Conservation (phyloP, 35 echinoderm and acorn worm species). For the Stichopus chloronotus region DNA sequence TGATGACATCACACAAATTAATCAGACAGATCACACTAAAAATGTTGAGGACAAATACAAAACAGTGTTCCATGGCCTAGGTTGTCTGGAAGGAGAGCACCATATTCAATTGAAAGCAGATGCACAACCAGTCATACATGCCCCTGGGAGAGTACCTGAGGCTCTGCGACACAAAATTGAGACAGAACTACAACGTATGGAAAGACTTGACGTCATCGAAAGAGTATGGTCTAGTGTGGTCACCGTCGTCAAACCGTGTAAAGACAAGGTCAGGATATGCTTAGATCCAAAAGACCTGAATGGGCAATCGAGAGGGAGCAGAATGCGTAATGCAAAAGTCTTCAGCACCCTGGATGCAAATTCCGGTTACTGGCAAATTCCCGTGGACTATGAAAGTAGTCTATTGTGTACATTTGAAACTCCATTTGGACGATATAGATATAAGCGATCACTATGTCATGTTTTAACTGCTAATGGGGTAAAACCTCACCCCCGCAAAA, state of each 20-base stretch:
- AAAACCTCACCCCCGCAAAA: background rate
- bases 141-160: background rate
- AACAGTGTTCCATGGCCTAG: background rate
- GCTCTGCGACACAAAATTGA: slow-evolving; percentile 7
- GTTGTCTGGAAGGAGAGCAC: background rate
- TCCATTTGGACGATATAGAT: slow-evolving; percentile 62
- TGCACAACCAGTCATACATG: background rate
- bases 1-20: background rate
- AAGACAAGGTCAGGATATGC: slow-evolving; percentile 57
- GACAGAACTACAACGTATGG: slow-evolving; percentile 64
- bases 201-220: slow-evolving; percentile 26
- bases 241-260: background rate
- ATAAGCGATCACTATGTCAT: slow-evolving; percentile 39
- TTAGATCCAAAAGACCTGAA: slow-evolving; percentile 70
- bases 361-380: slow-evolving; percentile 75
- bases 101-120: background rate
- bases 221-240: slow-evolving; percentile 34
- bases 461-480: too few species aligned
- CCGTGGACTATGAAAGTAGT: slow-evolving; percentile 63
- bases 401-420: slow-evolving; percentile 60
- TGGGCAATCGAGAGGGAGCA: slow-evolving; percentile 44
- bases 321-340: slow-evolving; percentile 46
- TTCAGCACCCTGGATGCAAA: slow-evolving; percentile 65
- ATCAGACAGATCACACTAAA: background rate
- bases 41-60: background rate